Evolutionary conservation across 2,797 vertebrate genomes (phyloP).

Genomic region (Telmatherina bonti): DNA sequence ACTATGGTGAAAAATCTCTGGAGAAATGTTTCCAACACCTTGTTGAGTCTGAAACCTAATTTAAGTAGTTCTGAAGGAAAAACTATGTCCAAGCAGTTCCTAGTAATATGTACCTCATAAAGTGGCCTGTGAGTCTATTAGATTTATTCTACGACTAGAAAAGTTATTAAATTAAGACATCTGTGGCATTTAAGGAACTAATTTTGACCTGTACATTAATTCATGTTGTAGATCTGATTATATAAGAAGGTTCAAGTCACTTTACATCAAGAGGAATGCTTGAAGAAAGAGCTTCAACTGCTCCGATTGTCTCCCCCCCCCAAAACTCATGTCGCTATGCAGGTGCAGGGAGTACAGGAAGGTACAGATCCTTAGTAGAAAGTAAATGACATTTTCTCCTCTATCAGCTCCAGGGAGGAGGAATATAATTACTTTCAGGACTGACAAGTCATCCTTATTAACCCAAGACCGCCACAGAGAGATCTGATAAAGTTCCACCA

Average conservation of each 20-base stretch:
- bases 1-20: no score
- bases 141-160: background rate
- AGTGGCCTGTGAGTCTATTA: background rate
- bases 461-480: background rate
- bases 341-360: background rate
- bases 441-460: background rate
- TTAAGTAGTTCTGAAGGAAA: background rate
- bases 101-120: background rate
- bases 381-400: background rate
- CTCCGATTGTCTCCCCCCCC: background rate
- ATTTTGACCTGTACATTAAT: background rate
- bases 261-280: background rate
- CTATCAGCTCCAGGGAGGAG: background rate
- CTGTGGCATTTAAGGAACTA: background rate
- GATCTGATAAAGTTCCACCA: background rate
- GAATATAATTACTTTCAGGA: conserved; percentile 3
- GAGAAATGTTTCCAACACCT: no score
- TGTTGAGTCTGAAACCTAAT: no score
- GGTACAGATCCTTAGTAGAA: background rate
- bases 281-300: background rate
- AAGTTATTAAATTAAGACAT: no score
- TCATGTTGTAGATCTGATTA: no score
- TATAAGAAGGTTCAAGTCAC: background rate
- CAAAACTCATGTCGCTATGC: background rate
- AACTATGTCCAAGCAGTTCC: background rate